Percentiles rank a stretch among this genome's conserved stretches.
phyloP scores from a whole-genome alignment of 2,888 invertebrate genomes.

The Buathra laborator region DNA sequence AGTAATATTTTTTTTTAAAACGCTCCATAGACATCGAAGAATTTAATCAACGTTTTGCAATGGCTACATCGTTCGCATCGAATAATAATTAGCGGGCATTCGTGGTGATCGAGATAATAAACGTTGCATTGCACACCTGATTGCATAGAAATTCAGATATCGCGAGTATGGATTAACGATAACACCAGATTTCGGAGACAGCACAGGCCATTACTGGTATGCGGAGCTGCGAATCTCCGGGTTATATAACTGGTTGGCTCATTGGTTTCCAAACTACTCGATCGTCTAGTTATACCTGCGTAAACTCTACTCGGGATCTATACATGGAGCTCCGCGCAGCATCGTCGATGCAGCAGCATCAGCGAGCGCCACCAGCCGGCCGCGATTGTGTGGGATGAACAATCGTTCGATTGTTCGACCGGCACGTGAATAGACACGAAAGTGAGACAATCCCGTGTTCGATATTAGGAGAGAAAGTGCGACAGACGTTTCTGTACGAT shows the following conservation, averaged over 20 bases:
- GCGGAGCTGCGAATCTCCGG: background rate
- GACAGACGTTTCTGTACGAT: conserved; percentile 22
- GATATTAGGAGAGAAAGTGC: conserved; percentile 10
- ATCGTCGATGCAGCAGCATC: background rate
- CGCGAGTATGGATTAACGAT: conserved; percentile 15
- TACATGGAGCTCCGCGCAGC: background rate
- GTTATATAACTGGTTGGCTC: conserved; percentile 12
- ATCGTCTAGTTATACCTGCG: conserved; percentile 17
- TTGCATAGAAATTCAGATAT: conserved; percentile 12
- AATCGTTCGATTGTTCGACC: conserved; percentile 66
- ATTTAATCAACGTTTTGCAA: conserved; percentile 4
- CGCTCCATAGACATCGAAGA: background rate
- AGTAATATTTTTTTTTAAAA: too few species aligned
- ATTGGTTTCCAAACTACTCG: conserved; percentile 43
- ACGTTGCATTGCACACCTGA: conserved; percentile 5
- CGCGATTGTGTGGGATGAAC: conserved; percentile 62
- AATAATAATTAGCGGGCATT: background rate
- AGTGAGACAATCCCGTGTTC: conserved; percentile 18
- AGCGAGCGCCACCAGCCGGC: background rate
- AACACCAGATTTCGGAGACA: conserved; percentile 5
- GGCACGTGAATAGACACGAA: conserved; percentile 52
- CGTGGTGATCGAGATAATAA: background rate
- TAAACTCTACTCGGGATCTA: conserved; percentile 6
- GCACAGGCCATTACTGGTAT: conserved; percentile 3
- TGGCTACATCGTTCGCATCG: background rate